Percentiles rank a stretch among this genome's conserved stretches.
Conservation (phyloP, 1,140 invertebrate species). For the Dufourea novaeangliae region DNA sequence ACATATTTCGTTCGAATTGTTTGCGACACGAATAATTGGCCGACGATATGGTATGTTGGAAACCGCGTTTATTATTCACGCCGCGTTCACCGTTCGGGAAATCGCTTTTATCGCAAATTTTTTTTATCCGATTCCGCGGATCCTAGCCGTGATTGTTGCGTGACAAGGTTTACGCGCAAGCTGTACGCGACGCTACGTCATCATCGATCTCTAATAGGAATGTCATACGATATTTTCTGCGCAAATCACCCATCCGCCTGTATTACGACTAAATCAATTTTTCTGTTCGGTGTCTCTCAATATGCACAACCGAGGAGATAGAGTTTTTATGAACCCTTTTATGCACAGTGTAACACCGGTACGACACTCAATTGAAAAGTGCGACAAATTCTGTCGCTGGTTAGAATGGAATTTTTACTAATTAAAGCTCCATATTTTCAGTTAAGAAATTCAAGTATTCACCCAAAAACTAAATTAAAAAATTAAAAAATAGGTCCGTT, state of each 20-base stretch:
- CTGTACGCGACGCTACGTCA: background rate
- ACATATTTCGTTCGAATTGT: slow-evolving; percentile 55
- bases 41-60: slow-evolving; percentile 1
- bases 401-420: no score
- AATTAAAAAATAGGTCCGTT: no score
- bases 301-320: no score
- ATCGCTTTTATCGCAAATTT: slow-evolving; percentile 57
- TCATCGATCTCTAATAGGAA: slow-evolving; percentile 40
- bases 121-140: slow-evolving; percentile 46
- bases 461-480: no score
- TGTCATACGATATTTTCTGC: slow-evolving; percentile 24
- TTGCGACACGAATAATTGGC: slow-evolving; percentile 55
- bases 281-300: background rate
- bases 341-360: no score
- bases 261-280: background rate
- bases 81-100: slow-evolving; percentile 15
- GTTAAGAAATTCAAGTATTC: no score
- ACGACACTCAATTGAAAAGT: no score
- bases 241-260: slow-evolving; percentile 8
- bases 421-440: no score
- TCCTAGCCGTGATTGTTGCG: slow-evolving; percentile 17
- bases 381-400: no score
- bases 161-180: slow-evolving; percentile 34
- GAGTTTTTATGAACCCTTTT: no score
- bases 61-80: slow-evolving; percentile 56